Percentiles rank a stretch among this genome's conserved stretches.
Conservation (phyloP, 2,888 invertebrate genomes). For the Criorhina ranunculi region DNA sequence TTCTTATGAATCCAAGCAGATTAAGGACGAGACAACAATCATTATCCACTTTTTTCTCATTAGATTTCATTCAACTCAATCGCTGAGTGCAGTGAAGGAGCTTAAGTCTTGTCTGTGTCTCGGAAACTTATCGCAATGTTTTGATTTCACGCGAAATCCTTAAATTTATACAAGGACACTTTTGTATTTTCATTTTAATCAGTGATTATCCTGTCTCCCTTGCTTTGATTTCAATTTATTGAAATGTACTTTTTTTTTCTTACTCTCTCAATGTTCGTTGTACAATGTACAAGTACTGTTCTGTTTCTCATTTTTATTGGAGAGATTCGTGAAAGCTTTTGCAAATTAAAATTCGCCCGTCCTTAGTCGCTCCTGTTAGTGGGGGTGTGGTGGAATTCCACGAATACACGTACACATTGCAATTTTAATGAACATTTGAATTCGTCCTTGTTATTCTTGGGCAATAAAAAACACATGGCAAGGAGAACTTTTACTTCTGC, state of each 20-base stretch:
- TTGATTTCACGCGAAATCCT: slow-evolving; percentile 30
- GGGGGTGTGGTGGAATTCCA: slow-evolving; percentile 50
- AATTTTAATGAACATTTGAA: slow-evolving; percentile 76
- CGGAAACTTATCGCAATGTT: background rate
- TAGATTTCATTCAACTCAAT: slow-evolving; percentile 58
- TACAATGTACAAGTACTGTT: too few species aligned
- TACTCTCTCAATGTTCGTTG: too few species aligned
- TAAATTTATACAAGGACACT: slow-evolving; percentile 32
- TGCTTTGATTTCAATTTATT: slow-evolving; percentile 68
- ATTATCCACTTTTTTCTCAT: slow-evolving; percentile 66
- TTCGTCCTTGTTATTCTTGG: slow-evolving; percentile 74
- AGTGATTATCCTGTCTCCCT: slow-evolving; percentile 58
- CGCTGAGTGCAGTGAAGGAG: slow-evolving; percentile 4
- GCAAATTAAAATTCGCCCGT: slow-evolving; percentile 63
- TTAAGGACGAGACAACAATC: slow-evolving; percentile 51
- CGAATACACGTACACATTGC: slow-evolving; percentile 66
- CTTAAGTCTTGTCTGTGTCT: background rate
- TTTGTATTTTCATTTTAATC: slow-evolving; percentile 50
- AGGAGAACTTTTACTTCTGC: slow-evolving; percentile 55
- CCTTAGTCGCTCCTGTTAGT: background rate
- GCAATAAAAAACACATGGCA: slow-evolving; percentile 62
- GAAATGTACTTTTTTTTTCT: slow-evolving; percentile 39
- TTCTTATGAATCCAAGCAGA: slow-evolving; percentile 44
- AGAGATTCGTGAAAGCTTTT: slow-evolving; percentile 66
- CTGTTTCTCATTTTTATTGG: slow-evolving; percentile 42